Conservation (phyloP, 2,797 vertebrate genomes). For the Parambassis ranga region DNA sequence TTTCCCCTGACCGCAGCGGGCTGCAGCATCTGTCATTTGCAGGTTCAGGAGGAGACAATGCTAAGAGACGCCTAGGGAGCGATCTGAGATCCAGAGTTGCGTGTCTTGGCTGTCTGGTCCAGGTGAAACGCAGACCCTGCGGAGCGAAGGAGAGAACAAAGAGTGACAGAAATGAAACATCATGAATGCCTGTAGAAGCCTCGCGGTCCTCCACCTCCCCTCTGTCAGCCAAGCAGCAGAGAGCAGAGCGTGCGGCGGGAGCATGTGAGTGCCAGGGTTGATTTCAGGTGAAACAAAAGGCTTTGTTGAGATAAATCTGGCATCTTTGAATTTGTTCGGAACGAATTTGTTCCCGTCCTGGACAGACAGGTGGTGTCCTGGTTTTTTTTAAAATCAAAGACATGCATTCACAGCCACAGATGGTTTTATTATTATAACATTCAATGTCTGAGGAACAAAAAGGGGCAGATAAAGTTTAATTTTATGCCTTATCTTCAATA, state of each 20-base stretch:
- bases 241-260: not conserved
- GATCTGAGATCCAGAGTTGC: slow-evolving; percentile 43
- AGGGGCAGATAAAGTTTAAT: no score
- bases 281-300: slow-evolving; percentile 47
- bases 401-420: not conserved
- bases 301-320: slow-evolving; percentile 7
- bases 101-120: slow-evolving; percentile 47
- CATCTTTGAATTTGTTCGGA: not conserved
- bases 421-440: not conserved
- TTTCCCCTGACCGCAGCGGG: slow-evolving; percentile 48
- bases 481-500: no score
- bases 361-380: not conserved
- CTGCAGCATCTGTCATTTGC: slow-evolving; percentile 57
- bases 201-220: slow-evolving; percentile 28
- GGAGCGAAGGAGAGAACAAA: slow-evolving; percentile 47
- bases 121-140: slow-evolving; percentile 47
- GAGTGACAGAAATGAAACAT: slow-evolving; percentile 60
- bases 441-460: not conserved
- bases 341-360: not conserved
- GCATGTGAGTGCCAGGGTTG: slow-evolving; percentile 14
- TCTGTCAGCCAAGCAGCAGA: slow-evolving; percentile 18
- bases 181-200: slow-evolving; percentile 52
- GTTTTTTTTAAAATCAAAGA: slow-evolving; percentile 6
- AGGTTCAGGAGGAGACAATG: slow-evolving; percentile 62
- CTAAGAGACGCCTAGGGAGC: slow-evolving; percentile 32